Conservation (phyloP, 2,113 vertebrate species). For the Euleptes europaea region DNA sequence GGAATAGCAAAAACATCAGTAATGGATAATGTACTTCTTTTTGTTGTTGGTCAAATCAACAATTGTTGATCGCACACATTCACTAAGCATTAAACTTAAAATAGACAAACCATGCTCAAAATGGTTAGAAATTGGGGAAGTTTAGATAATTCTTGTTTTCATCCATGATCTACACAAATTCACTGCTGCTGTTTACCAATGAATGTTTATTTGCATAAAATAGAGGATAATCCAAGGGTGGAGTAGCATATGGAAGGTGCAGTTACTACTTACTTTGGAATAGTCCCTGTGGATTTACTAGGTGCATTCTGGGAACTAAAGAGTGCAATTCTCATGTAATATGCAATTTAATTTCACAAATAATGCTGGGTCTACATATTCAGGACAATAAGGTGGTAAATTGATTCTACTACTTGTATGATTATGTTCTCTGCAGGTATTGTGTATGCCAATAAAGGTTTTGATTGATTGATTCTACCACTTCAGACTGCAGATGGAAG, state of each 20-base stretch:
- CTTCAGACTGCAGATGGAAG: not conserved
- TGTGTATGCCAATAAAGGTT: no score
- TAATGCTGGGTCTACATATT: not conserved
- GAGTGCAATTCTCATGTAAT: no score
- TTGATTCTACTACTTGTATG: not conserved
- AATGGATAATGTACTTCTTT: slow-evolving; percentile 9
- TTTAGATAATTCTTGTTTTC: not conserved
- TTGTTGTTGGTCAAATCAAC: not conserved
- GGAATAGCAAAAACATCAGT: not conserved
- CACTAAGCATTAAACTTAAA: no score
- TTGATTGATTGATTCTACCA: not conserved
- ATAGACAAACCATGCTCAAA: not conserved
- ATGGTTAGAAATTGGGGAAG: not conserved
- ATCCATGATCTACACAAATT: not conserved
- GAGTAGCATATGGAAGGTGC: not conserved
- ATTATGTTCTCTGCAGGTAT: no score
- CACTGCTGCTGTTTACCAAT: not conserved
- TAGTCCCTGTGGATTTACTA: not conserved
- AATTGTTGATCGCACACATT: not conserved
- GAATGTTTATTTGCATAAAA: not conserved
- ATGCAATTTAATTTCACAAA: not conserved
- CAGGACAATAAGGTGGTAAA: not conserved
- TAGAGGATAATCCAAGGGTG: not conserved
- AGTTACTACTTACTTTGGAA: not conserved
- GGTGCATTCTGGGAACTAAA: not conserved